Evolutionary conservation across 2,888 invertebrate species (phyloP).

Genomic region (Meganola albula): DNA sequence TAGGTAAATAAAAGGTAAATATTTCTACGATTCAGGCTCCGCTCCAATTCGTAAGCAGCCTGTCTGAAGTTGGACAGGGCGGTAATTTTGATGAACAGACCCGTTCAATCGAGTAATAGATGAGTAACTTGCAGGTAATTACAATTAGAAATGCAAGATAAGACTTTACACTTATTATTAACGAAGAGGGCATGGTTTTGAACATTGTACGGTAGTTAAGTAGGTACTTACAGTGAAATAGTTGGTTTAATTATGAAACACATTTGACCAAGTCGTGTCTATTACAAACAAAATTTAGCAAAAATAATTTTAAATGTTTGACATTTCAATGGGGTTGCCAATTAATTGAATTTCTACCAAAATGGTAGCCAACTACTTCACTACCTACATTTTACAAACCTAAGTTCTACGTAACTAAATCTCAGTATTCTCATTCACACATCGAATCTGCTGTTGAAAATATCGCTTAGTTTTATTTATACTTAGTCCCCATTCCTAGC

Average conservation of each 20-base stretch:
- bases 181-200: slow-evolving; percentile 29
- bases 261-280: too few relatives aligned
- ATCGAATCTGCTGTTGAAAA: slow-evolving; percentile 51
- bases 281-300: too few relatives aligned
- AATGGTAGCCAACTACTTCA: slow-evolving; percentile 13
- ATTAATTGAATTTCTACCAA: not conserved
- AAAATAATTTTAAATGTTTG: not conserved
- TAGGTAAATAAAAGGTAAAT: too few relatives aligned
- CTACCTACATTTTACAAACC: slow-evolving; percentile 12
- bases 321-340: not conserved
- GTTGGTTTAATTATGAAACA: not conserved
- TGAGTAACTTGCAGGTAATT: too few relatives aligned
- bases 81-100: too few relatives aligned
- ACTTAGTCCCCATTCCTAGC: slow-evolving; percentile 45
- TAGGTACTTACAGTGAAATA: slow-evolving; percentile 9
- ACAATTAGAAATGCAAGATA: too few relatives aligned
- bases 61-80: too few relatives aligned
- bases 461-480: slow-evolving; percentile 37
- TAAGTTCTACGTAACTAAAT: slow-evolving; percentile 10
- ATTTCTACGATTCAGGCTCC: too few relatives aligned
- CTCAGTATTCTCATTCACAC: slow-evolving; percentile 54
- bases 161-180: slow-evolving; percentile 18
- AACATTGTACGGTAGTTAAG: slow-evolving; percentile 16
- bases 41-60: too few relatives aligned
- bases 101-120: too few relatives aligned